phyloP scores from a whole-genome alignment of 1,140 invertebrate species.

The Drosophila chauvacae region DNA sequence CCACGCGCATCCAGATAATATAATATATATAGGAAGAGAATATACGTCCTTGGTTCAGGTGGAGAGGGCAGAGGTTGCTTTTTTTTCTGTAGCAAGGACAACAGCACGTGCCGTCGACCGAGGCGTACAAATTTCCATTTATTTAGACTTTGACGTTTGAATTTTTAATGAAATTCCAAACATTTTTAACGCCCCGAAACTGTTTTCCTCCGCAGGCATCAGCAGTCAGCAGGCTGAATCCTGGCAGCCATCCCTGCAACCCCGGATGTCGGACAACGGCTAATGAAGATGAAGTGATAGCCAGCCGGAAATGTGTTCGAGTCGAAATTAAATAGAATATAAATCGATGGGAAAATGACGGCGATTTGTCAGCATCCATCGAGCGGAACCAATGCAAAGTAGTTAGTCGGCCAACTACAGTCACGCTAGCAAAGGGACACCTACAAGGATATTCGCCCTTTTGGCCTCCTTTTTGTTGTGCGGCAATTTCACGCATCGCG shows the following conservation, averaged over 20 bases:
- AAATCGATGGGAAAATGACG: slow-evolving; percentile 78
- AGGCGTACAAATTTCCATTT: slow-evolving; percentile 71
- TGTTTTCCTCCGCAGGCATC: slow-evolving; percentile 38
- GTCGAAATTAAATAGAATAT: slow-evolving; percentile 80
- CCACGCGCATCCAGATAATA: slow-evolving; percentile 54
- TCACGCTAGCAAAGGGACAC: slow-evolving; percentile 1
- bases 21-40: slow-evolving; percentile 36
- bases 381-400: slow-evolving; percentile 78
- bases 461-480: slow-evolving; percentile 25
- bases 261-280: slow-evolving; percentile 34
- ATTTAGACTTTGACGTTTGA: slow-evolving; percentile 81
- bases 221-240: slow-evolving; percentile 34
- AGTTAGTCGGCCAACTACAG: slow-evolving; percentile 53
- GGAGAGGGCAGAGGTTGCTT: slow-evolving; percentile 10
- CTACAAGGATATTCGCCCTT: slow-evolving; percentile 14
- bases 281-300: slow-evolving; percentile 82
- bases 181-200: slow-evolving; percentile 73
- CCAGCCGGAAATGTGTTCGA: slow-evolving; percentile 46
- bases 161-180: slow-evolving; percentile 84
- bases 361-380: slow-evolving; percentile 75
- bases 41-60: slow-evolving; percentile 32
- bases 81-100: slow-evolving; percentile 13
- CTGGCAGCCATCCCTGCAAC: slow-evolving; percentile 27
- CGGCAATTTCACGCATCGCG: slow-evolving; percentile 78
- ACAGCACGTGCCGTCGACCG: slow-evolving; percentile 63